Base-by-base conservation (phyloP, 2,888 invertebrate species). In the Hemaris fuciformis region DNA sequence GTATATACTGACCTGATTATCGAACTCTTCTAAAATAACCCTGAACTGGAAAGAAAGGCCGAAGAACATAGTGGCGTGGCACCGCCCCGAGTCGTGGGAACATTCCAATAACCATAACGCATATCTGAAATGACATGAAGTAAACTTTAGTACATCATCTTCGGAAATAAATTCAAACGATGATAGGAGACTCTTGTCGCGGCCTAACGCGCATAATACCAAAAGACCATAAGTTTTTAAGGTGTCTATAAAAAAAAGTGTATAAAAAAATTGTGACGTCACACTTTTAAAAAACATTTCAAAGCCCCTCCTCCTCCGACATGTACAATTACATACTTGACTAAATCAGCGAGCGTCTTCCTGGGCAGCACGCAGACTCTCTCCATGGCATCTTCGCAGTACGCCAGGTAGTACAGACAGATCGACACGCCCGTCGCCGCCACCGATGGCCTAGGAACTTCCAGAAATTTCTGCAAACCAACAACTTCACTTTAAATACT, bases 21-120 rank as follows among this genome's bases (percentile, higher is more conserved):
- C 99, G 80, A 99, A 99, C 83, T 98, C 96, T 73, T 98, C 98
- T 7, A 99, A 91, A 76, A 99, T 98, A 0, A 98, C 95, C 73
- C 97, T 94, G 86, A 99, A 99, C 72, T 98, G 97, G 87, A 99
- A 99, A 6, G 98, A 97, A 57, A 98, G 94, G 0, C 98, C 97
- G 84, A 99, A 99, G 91, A 99, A 99, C 98, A 99, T 98, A 25
- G 98, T 98, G 1, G 99, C 98, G 88, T 99, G 98, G 79, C 99
- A 98, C 64, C 98, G 94, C n/a, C 99, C 99, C 0, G 99, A 99
- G 91, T 99, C 98, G 85, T 99, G 98, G 0, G 99, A 98, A 75
- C 99, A 98, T 80, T 99, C 99, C 58, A 99, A 87, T 46, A 99
- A 93, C 99, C 99, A 99, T 3, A 99, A 89, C 0, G 97, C 97